Evolutionary conservation across 2,797 vertebrate species (phyloP).

Genomic region (Eulemur rubriventer): DNA sequence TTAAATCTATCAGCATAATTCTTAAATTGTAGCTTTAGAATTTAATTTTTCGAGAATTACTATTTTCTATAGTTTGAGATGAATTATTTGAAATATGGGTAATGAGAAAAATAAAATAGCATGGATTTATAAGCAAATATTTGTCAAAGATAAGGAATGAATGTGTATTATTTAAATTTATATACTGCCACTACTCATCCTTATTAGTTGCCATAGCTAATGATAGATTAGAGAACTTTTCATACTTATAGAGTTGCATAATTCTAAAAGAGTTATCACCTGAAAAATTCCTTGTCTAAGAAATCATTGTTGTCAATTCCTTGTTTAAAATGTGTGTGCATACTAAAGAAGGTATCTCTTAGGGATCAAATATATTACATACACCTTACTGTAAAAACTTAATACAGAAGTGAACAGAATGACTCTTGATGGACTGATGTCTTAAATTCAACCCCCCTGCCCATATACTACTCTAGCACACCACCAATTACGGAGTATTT

Average conservation of each 20-base stretch:
- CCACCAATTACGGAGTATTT: background rate
- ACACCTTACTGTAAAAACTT: background rate
- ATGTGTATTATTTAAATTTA: conserved; percentile 60
- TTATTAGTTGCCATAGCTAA: conserved; percentile 54
- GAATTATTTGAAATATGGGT: conserved; percentile 30
- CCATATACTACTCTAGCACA: background rate
- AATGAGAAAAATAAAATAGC: conserved; percentile 45
- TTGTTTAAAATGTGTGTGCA: conserved; percentile 27
- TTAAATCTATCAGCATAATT: conserved; percentile 4
- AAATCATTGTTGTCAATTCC: conserved; percentile 38
- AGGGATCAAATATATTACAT: background rate
- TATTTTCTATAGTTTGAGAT: conserved; percentile 31
- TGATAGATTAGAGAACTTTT: conserved; percentile 53
- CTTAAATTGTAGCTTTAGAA: conserved; percentile 60
- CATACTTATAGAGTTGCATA: conserved; percentile 14
- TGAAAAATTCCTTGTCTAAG: conserved; percentile 43
- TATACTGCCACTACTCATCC: background rate
- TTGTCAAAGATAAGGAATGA: conserved; percentile 28
- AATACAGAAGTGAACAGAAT: background rate
- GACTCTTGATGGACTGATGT: background rate
- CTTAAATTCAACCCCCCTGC: background rate
- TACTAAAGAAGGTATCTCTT: background rate
- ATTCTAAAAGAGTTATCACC: conserved; percentile 57
- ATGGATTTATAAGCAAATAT: conserved; percentile 55
- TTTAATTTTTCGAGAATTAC: conserved; percentile 43